Percentiles rank a stretch among this genome's conserved stretches.
Evolutionary conservation across 2,113 vertebrate species (phyloP).

Genomic region (Euleptes europaea): DNA sequence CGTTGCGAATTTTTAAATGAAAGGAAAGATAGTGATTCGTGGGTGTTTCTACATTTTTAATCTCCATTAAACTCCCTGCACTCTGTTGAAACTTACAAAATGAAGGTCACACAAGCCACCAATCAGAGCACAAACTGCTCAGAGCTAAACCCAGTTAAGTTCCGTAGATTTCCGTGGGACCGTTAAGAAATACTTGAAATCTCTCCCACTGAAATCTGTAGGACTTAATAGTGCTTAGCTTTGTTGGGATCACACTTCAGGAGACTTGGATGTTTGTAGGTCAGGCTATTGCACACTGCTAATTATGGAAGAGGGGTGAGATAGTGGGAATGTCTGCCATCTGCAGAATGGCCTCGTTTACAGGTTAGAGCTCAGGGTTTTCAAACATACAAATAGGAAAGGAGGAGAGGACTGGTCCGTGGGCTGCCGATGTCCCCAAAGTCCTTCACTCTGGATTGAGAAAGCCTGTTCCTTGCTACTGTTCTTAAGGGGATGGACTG

Average conservation of each 20-base stretch:
- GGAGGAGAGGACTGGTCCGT: background rate
- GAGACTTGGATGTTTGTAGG: background rate
- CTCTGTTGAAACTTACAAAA: background rate
- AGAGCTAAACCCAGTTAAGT: background rate
- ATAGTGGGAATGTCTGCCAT: background rate
- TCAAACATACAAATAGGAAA: background rate
- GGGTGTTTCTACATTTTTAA: background rate
- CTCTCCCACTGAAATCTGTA: background rate
- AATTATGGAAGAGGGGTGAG: background rate
- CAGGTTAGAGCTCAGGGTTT: background rate
- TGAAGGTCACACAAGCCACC: background rate
- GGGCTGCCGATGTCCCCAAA: background rate
- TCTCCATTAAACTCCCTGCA: background rate
- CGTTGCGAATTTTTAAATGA: conserved; percentile 34
- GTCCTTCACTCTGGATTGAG: background rate
- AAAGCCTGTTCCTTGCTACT: background rate
- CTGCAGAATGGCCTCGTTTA: background rate
- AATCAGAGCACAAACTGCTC: background rate
- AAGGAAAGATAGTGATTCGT: background rate
- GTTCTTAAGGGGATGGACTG: background rate
- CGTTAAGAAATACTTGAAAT: background rate
- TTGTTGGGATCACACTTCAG: background rate
- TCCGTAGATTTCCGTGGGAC: background rate
- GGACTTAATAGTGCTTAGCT: background rate
- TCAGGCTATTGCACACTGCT: background rate